phyloP scores from a whole-genome alignment of 2,113 vertebrate species.

The Myotis brandtii region DNA sequence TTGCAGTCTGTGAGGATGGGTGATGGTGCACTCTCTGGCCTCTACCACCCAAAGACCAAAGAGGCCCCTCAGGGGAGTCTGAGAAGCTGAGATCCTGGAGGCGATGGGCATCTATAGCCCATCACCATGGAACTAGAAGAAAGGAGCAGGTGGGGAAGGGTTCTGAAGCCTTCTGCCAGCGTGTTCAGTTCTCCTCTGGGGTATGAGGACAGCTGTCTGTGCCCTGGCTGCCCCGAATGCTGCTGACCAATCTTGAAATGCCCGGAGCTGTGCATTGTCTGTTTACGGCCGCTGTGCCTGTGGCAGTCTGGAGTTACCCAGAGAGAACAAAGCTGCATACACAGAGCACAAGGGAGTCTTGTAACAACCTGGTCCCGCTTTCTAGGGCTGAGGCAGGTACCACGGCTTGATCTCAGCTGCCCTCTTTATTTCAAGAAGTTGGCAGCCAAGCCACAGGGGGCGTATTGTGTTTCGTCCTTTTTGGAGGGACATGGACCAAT shows the following conservation, averaged over 20 bases:
- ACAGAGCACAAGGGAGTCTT: slow-evolving; percentile 55
- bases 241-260: slow-evolving; percentile 31
- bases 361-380: slow-evolving; percentile 53
- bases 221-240: background rate
- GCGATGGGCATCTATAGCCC: background rate
- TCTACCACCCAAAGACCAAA: background rate
- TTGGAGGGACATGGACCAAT: background rate
- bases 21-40: background rate
- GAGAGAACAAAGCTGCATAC: slow-evolving; percentile 73
- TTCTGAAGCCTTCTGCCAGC: background rate
- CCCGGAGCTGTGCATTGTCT: slow-evolving; percentile 61
- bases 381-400: slow-evolving; percentile 65
- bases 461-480: slow-evolving; percentile 26
- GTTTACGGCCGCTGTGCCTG: slow-evolving; percentile 60
- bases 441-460: background rate
- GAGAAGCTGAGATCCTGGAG: slow-evolving; percentile 21
- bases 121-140: background rate
- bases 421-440: slow-evolving; percentile 66
- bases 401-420: slow-evolving; percentile 49
- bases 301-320: slow-evolving; percentile 65
- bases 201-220: background rate
- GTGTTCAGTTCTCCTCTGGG: background rate
- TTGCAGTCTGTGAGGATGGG: slow-evolving; percentile 9
- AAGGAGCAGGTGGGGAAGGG: background rate
- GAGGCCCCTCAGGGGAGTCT: background rate